Conservation (phyloP, 2,797 vertebrate genomes). For the Orientallactaga sibirica region DNA sequence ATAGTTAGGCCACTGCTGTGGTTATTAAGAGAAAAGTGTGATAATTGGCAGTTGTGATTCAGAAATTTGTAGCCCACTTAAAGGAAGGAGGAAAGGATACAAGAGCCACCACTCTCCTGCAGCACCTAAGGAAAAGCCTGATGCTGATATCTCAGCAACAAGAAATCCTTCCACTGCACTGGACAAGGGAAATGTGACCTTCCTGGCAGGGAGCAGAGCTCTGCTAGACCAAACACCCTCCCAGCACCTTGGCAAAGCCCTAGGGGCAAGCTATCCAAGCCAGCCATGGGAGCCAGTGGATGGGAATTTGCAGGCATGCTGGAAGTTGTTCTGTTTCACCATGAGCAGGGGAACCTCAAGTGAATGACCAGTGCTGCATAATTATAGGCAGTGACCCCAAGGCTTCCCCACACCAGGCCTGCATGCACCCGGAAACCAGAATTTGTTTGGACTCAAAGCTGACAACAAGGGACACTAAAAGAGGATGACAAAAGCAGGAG, state of each 20-base stretch:
- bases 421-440: not conserved
- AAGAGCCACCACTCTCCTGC: not conserved
- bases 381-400: not conserved
- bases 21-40: not conserved
- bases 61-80: not conserved
- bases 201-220: not conserved
- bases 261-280: not conserved
- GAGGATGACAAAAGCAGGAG: too few species aligned
- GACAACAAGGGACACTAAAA: too few species aligned
- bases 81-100: not conserved
- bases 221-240: not conserved
- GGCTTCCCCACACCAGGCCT: fast-evolving
- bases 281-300: fast-evolving
- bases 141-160: fast-evolving
- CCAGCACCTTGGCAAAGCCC: fast-evolving
- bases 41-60: not conserved
- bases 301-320: not conserved
- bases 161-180: not conserved
- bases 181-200: too few species aligned
- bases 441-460: not conserved
- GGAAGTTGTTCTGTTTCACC: fast-evolving
- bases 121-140: not conserved
- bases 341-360: not conserved
- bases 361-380: fast-evolving
- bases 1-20: fast-evolving